Percentiles rank a stretch among this genome's conserved stretches.
These are phyloP conservation scores for Ochotona princeps DNA, from an alignment of 2,113 vertebrate species.

Conservation along the genomic window DNA sequence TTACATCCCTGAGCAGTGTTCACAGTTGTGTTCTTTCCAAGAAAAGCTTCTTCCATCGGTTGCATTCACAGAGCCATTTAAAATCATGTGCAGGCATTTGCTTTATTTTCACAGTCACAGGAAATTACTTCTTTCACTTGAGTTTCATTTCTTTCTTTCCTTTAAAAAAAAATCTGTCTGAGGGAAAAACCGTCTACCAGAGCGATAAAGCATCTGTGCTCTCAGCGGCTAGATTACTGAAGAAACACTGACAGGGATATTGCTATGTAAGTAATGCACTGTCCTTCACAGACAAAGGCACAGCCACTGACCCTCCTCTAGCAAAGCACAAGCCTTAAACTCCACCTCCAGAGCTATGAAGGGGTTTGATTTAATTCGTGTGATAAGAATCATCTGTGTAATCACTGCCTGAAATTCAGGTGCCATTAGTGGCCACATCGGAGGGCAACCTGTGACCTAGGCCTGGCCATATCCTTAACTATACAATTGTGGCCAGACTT, in stretches of 20 bases:
- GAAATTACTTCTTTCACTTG: conserved; percentile 83
- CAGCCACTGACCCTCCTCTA: conserved; percentile 27
- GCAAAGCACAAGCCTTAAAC: conserved; percentile 45
- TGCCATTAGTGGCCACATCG: neutral
- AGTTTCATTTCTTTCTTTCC: conserved; percentile 81
- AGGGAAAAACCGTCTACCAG: conserved; percentile 76
- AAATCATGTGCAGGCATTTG: conserved; percentile 77
- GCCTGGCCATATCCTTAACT: neutral
- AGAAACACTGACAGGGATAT: conserved; percentile 61
- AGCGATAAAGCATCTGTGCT: conserved; percentile 73
- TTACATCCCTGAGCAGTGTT: conserved; percentile 66
- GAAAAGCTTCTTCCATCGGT: conserved; percentile 45
- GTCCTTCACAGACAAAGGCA: conserved; percentile 57
- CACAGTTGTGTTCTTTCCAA: conserved; percentile 43
- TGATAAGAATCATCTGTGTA: conserved; percentile 40
- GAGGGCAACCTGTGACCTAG: neutral
- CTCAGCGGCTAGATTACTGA: conserved; percentile 60
- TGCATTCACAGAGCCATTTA: conserved; percentile 74
- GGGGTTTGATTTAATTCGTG: conserved; percentile 20
- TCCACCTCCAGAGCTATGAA: conserved; percentile 37
- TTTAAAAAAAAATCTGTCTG: conserved; percentile 48
- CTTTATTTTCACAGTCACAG: conserved; percentile 79
- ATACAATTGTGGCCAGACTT: conserved; percentile 29
- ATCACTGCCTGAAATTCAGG: neutral
- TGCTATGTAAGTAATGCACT: conserved; percentile 69